These are phyloP conservation scores for Melanaphis sacchari DNA, from an alignment of 1,140 invertebrate genomes.

Conservation along the genomic window DNA sequence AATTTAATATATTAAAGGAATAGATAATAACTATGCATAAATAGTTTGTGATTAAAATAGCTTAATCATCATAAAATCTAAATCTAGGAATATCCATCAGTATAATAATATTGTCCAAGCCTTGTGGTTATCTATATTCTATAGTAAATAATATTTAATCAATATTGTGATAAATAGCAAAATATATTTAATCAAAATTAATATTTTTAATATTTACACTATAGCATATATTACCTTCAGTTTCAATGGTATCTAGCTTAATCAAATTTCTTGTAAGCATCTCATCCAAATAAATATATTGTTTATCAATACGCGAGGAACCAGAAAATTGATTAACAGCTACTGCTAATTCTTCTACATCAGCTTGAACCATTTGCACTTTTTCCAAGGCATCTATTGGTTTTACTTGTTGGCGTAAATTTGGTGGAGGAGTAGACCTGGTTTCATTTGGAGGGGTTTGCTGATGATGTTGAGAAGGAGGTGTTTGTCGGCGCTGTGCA, in stretches of 20 bases:
- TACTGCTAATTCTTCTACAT: conserved; percentile 78
- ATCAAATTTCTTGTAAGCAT: conserved; percentile 92
- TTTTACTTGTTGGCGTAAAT: conserved; percentile 62
- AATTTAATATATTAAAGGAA: not conserved
- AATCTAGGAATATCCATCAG: too few relatives aligned
- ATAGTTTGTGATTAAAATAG: too few relatives aligned
- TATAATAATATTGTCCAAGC: too few relatives aligned
- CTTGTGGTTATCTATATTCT: too few relatives aligned
- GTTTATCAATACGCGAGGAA: conserved; percentile 77
- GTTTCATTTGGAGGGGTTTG: conserved; percentile 58
- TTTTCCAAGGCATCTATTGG: conserved; percentile 76
- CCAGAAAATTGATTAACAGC: conserved; percentile 81
- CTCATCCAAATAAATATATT: conserved; percentile 89
- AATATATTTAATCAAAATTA: not conserved
- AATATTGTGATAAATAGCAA: too few relatives aligned
- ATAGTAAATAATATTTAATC: too few relatives aligned
- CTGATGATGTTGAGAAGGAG: conserved; percentile 62
- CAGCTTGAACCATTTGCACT: conserved; percentile 80
- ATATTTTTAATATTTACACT: not conserved
- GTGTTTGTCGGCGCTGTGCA: conserved; percentile 58
- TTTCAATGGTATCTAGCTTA: conserved; percentile 90
- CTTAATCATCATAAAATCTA: too few relatives aligned
- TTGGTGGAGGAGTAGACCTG: conserved; percentile 61
- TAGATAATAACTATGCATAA: too few relatives aligned
- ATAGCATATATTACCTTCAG: conserved; percentile 77